Evolutionary conservation across 2,797 vertebrate species (phyloP).

Genomic region (Anniella stebbinsi): DNA sequence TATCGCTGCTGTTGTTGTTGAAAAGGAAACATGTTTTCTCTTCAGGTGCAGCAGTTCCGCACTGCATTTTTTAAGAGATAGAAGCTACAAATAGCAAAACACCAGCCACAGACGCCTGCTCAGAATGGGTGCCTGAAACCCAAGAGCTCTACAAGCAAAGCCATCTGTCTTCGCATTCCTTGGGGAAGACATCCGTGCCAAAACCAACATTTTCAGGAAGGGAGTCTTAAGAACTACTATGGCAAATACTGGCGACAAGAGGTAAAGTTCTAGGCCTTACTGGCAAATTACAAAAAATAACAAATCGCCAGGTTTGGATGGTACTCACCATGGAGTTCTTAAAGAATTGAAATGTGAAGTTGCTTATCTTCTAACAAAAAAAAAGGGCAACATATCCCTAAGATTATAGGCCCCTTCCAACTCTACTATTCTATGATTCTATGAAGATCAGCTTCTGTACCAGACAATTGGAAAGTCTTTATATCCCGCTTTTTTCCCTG

Average conservation of each 20-base stretch:
- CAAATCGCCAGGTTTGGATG: background rate
- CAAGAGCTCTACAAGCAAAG: background rate
- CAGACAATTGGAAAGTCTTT: no score
- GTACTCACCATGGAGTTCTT: no score
- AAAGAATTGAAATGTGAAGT: no score
- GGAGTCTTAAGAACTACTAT: background rate
- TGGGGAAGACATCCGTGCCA: no score
- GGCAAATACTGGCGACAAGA: background rate
- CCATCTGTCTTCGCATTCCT: background rate
- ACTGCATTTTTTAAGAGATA: no score
- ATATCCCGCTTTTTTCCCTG: no score
- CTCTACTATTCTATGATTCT: no score
- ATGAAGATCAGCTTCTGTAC: no score
- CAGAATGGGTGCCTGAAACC: background rate
- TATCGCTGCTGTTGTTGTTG: background rate
- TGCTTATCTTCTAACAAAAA: no score
- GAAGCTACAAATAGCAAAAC: background rate
- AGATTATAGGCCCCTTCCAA: no score
- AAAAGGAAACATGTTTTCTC: background rate
- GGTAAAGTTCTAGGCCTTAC: background rate
- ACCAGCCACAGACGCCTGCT: background rate
- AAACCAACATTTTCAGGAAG: background rate
- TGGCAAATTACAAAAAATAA: background rate
- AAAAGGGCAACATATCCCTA: no score
- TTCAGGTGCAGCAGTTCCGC: no score